These are phyloP conservation scores for Mesitornis unicolor DNA, from an alignment of 2,113 vertebrate genomes.

Conservation along the genomic window DNA sequence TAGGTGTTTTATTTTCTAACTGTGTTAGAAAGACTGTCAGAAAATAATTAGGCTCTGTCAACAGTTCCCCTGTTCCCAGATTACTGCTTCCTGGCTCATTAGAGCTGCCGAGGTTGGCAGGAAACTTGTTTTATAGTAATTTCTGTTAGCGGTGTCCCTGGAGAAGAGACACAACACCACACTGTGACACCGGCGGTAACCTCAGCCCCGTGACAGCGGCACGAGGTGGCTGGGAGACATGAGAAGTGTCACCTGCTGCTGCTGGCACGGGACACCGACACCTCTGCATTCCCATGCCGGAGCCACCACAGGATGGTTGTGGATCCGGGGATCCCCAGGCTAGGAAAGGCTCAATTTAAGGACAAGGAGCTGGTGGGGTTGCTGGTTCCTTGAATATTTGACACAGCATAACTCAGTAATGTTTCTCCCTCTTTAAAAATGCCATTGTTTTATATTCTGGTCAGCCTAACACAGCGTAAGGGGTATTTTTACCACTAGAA, in stretches of 20 bases:
- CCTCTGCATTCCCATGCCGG: neutral
- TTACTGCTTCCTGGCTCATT: conserved; percentile 60
- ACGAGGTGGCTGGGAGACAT: neutral
- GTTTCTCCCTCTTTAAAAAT: neutral
- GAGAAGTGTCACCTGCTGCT: neutral
- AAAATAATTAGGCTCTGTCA: conserved; percentile 64
- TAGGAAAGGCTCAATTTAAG: neutral
- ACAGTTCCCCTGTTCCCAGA: conserved; percentile 29
- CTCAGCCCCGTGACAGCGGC: neutral
- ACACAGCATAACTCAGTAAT: neutral
- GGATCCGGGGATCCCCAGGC: no score
- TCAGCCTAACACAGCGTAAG: rapidly evolving
- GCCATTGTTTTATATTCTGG: neutral
- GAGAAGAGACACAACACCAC: conserved; percentile 34
- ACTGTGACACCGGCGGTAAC: neutral
- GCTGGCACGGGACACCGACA: neutral
- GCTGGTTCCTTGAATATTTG: neutral
- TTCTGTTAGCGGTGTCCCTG: conserved; percentile 56
- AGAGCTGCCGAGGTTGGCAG: conserved; percentile 40
- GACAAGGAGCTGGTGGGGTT: neutral
- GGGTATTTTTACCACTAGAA: neutral
- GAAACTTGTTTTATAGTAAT: conserved; percentile 56
- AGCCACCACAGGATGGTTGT: no score
- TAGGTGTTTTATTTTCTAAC: conserved; percentile 55
- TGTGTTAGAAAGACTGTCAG: conserved; percentile 40